Evolutionary conservation across 2,113 vertebrate genomes (phyloP).

Genomic region (Caranx melampygus): DNA sequence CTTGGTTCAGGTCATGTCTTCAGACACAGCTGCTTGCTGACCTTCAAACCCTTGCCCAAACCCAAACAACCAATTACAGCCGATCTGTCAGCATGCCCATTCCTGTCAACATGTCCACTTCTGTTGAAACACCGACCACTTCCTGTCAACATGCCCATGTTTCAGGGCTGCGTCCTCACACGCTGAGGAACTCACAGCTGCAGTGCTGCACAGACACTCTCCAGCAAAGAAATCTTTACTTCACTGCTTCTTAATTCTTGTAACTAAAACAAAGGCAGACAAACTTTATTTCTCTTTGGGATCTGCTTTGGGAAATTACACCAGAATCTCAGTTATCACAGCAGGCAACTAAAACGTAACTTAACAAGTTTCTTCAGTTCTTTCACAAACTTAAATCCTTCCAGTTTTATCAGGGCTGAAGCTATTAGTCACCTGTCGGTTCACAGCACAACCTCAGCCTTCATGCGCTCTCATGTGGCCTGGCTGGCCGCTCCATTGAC

Average conservation of each 20-base stretch:
- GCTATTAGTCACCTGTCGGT: constrained; percentile 1
- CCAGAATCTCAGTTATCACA: not conserved
- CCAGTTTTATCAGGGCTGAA: not conserved
- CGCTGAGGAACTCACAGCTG: not conserved
- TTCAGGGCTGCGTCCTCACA: constrained; percentile 8
- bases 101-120: constrained; percentile 43
- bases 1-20: constrained; percentile 13
- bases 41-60: constrained; percentile 40
- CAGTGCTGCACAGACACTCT: not conserved
- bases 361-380: not conserved
- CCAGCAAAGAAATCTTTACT: not conserved
- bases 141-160: constrained; percentile 33
- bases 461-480: not conserved
- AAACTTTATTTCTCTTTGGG: not conserved
- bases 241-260: not conserved
- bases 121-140: constrained; percentile 36
- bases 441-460: not conserved
- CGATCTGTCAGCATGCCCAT: constrained; percentile 43
- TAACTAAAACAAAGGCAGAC: not conserved
- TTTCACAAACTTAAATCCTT: not conserved
- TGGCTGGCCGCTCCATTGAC: not conserved
- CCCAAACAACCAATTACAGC: constrained; percentile 40
- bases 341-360: not conserved
- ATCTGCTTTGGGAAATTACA: not conserved
- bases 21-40: constrained; percentile 39